A percentile compares a stretch with the other conserved stretches of the same genome.
These are phyloP conservation scores for Coelopa pilipes DNA, from an alignment of 2,888 invertebrate genomes.

Conservation along the genomic window DNA sequence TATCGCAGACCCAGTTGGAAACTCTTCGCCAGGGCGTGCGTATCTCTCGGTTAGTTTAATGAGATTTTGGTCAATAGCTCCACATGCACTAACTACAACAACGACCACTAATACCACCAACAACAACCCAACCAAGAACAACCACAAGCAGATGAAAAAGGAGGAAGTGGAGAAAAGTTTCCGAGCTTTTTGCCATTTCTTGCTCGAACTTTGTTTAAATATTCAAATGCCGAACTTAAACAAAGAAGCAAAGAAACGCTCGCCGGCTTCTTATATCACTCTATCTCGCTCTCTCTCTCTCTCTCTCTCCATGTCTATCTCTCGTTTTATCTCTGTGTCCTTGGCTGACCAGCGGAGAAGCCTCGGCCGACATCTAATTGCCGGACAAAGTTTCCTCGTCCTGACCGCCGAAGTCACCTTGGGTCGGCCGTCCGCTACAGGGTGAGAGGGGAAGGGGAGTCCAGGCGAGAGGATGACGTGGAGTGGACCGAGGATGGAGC, in stretches of 20 bases:
- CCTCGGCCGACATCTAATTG: slow-evolving; percentile 32
- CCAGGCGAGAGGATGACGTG: no score
- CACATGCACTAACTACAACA: slow-evolving; percentile 3
- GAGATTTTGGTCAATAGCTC: slow-evolving; percentile 33
- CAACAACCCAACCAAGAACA: no score
- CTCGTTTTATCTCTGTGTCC: neutral
- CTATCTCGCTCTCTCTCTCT: neutral
- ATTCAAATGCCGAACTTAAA: slow-evolving; percentile 31
- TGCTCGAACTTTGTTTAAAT: slow-evolving; percentile 28
- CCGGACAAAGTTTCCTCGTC: slow-evolving; percentile 26
- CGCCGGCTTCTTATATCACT: neutral
- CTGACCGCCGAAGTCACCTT: slow-evolving; percentile 1
- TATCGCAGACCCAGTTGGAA: slow-evolving; percentile 7
- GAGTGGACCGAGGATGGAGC: no score
- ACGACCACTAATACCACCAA: no score
- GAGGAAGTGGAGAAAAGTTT: slow-evolving; percentile 10
- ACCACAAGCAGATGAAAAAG: no score
- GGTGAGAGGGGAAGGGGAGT: no score
- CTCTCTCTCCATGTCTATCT: slow-evolving; percentile 3
- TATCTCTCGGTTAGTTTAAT: slow-evolving; percentile 28
- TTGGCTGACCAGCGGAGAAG: slow-evolving; percentile 11
- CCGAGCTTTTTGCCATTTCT: slow-evolving; percentile 23
- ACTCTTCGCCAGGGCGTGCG: slow-evolving; percentile 11
- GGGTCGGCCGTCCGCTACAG: neutral
- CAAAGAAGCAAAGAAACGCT: neutral